Evolutionary conservation across 2,888 invertebrate species (phyloP).

Genomic region (Herminia tarsipennalis): DNA sequence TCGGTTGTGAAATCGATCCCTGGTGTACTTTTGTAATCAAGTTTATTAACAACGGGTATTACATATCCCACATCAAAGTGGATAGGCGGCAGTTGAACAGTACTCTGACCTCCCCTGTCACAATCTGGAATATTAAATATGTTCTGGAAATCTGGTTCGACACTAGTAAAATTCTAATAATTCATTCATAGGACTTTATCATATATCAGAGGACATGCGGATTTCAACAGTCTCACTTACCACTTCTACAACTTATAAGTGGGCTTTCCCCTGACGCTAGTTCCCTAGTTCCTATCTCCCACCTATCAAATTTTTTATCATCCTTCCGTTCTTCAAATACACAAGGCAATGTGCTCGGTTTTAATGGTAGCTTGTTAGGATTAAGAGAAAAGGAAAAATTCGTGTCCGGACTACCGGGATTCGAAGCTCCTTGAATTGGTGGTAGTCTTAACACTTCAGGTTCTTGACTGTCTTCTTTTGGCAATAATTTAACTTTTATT

Average conservation of each 20-base stretch:
- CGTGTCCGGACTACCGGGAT: slow-evolving; percentile 58
- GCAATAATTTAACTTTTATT: slow-evolving; percentile 56
- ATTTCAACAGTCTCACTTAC: slow-evolving; percentile 47
- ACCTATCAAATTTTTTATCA: slow-evolving; percentile 45
- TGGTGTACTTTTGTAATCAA: slow-evolving; percentile 14
- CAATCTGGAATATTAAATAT: slow-evolving; percentile 11
- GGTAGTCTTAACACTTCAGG: slow-evolving; percentile 61
- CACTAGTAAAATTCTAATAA: too few relatives aligned
- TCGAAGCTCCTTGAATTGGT: slow-evolving; percentile 59
- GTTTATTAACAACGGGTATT: slow-evolving; percentile 33
- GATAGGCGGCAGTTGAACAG: slow-evolving; percentile 66
- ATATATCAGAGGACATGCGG: too few relatives aligned
- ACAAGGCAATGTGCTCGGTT: slow-evolving; percentile 43
- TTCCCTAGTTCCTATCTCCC: slow-evolving; percentile 58
- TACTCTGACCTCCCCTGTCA: slow-evolving; percentile 18
- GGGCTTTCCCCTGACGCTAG: slow-evolving; percentile 71
- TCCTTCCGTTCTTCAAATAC: slow-evolving; percentile 47
- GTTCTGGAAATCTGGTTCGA: too few relatives aligned
- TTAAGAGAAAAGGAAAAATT: slow-evolving; percentile 61
- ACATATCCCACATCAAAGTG: slow-evolving; percentile 51
- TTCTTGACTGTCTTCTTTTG: slow-evolving; percentile 40
- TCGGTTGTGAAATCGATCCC: slow-evolving; percentile 10
- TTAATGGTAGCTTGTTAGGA: slow-evolving; percentile 35
- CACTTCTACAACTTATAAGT: slow-evolving; percentile 52
- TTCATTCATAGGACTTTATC: too few relatives aligned